Evolutionary conservation across 2,113 vertebrate genomes (phyloP), one percentile per base, ranked within the genome.

Genomic region (Hiodon alosoides): DNA sequence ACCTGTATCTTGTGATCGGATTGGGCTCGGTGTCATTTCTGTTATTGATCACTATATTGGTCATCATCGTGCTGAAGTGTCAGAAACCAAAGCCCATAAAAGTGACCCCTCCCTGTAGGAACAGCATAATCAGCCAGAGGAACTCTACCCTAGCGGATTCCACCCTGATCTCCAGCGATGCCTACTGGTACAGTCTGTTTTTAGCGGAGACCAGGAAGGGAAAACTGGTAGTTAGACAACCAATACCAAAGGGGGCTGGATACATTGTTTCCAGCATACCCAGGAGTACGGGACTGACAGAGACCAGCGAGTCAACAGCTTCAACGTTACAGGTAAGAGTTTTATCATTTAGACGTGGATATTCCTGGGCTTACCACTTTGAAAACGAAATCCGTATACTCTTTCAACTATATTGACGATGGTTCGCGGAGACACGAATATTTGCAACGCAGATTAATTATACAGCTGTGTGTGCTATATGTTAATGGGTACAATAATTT

Each of bases 21-120:
- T 82, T 93, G 79, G 90, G 88, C 79, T 90, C 87, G 0, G 89
- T 93, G 77, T 93, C 90, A 5, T 92, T 90, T 79, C 76, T 92
- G 11, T 90, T 93, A 74, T 86, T 94, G 47, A 66, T 90, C 4
- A 90, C 87, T 67, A 88, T 91, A 67, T 77, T 87, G 70, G 75
- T 89, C 59, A 89, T 89, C 76, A 84, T 81, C n/a, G 73, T 87
- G 46, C 60, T 90, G 61, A 89, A 90, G 64, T 86, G 85, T 76
- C 83, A 85, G 81, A 85, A 77, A 75, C 68, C 78, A 10, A 81
- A 81, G 48, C 51, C 67, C 68, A 83, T 79, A 67, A 83, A 81
- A 76, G 51, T 79, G 7, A 75, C 78, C 71, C 79, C 84, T 77
- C 74, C 79, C 58, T 72, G 76, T 79, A 84, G 86, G 80, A 86